Evolutionary conservation across 2,888 invertebrate genomes (phyloP).

Genomic region (Ichneumoninae sp.): DNA sequence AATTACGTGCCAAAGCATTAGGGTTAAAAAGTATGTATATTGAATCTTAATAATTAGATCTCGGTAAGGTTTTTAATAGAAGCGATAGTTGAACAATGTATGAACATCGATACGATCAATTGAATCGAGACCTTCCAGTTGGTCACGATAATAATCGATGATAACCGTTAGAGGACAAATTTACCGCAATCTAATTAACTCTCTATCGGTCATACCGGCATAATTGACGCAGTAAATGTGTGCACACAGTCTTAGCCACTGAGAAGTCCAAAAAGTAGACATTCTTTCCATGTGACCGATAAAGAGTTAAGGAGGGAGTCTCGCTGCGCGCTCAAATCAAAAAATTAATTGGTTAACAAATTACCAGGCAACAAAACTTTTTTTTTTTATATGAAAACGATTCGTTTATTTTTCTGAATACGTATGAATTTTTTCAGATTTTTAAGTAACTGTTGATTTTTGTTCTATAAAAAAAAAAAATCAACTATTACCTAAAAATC

Average conservation of each 20-base stretch:
- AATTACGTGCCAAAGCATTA: slow-evolving; percentile 83
- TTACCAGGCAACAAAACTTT: no score
- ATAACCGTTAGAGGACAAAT: not conserved
- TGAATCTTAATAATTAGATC: slow-evolving; percentile 36
- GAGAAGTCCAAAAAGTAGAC: not conserved
- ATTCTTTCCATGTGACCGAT: not conserved
- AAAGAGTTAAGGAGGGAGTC: not conserved
- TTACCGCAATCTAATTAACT: not conserved
- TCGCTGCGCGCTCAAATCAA: no score
- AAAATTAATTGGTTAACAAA: no score
- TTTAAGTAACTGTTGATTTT: no score
- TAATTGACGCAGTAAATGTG: not conserved
- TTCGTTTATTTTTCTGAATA: no score
- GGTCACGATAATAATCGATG: not conserved
- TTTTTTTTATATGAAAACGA: no score
- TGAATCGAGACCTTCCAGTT: not conserved
- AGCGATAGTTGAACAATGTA: not conserved
- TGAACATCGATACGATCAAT: not conserved
- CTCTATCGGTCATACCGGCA: not conserved
- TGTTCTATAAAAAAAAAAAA: no score
- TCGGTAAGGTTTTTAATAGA: slow-evolving; percentile 1
- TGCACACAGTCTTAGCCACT: not conserved
- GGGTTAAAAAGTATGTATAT: slow-evolving; percentile 70
- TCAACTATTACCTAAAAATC: no score
- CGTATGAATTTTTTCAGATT: no score